A percentile compares a stretch with the other conserved stretches of the same genome.
Conservation (phyloP, 2,113 vertebrate genomes). For the Amazona vittata region DNA sequence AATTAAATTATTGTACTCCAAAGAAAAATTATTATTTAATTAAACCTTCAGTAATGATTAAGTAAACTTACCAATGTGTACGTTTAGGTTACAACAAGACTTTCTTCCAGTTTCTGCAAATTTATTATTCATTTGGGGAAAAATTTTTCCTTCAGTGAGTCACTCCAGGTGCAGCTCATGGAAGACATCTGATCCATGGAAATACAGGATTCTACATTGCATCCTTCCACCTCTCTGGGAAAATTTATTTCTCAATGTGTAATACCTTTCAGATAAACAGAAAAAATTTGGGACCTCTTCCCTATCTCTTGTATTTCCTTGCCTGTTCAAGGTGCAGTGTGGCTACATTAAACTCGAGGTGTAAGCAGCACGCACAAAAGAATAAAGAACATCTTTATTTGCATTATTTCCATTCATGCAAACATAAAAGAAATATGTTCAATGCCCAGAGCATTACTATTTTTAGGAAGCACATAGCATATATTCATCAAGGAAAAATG, state of each 20-base stretch:
- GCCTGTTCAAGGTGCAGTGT: background rate
- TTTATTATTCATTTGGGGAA: background rate
- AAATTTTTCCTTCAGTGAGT: background rate
- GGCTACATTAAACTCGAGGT: background rate
- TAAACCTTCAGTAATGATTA: background rate
- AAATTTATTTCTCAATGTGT: background rate
- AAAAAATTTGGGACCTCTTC: background rate
- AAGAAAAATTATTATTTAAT: conserved; percentile 35
- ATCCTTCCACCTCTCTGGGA: background rate
- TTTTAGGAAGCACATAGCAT: background rate
- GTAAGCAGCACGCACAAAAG: background rate
- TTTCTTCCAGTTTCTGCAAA: background rate
- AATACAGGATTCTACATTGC: background rate
- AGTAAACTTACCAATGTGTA: background rate
- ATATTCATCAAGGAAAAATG: background rate
- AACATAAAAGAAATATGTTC: background rate
- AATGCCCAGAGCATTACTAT: background rate
- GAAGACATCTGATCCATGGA: background rate
- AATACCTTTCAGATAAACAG: background rate
- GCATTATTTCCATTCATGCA: background rate
- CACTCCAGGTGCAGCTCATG: background rate
- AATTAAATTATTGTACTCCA: background rate
- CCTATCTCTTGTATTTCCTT: background rate
- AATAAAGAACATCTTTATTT: background rate
- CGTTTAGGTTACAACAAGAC: background rate